Percentiles rank a stretch among this genome's conserved stretches.
phyloP scores from a whole-genome alignment of 2,113 vertebrate species.

The Elachura formosa region DNA sequence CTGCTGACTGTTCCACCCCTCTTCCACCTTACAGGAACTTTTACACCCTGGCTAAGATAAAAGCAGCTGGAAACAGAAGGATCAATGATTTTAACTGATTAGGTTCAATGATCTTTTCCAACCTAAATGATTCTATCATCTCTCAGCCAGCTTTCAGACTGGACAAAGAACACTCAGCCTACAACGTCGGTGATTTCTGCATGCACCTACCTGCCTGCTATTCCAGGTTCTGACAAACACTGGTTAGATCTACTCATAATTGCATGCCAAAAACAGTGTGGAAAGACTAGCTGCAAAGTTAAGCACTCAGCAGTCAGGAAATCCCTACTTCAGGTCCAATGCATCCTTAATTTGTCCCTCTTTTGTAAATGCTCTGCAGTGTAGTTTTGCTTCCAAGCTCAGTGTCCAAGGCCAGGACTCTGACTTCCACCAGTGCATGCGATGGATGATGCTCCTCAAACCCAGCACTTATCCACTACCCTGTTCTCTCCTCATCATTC shows the following conservation, averaged over 20 bases:
- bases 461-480: background rate
- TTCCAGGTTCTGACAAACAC: background rate
- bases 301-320: conserved; percentile 36
- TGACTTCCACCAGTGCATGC: background rate
- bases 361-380: background rate
- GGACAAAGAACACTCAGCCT: background rate
- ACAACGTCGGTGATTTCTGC: rapidly evolving
- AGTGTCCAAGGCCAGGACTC: background rate
- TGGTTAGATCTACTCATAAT: background rate
- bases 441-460: background rate
- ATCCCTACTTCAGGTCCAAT: background rate
- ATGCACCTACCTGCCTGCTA: background rate
- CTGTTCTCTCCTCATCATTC: background rate
- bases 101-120: background rate
- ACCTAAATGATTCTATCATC: too few species aligned
- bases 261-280: background rate
- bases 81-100: background rate
- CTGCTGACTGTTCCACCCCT: background rate
- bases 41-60: background rate
- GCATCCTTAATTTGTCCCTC: background rate
- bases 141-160: background rate
- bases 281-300: conserved; percentile 28
- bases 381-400: background rate
- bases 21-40: background rate
- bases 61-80: background rate